These are phyloP conservation scores for Eupsittula cactorum DNA, from an alignment of 2,113 vertebrate genomes.

Conservation along the genomic window DNA sequence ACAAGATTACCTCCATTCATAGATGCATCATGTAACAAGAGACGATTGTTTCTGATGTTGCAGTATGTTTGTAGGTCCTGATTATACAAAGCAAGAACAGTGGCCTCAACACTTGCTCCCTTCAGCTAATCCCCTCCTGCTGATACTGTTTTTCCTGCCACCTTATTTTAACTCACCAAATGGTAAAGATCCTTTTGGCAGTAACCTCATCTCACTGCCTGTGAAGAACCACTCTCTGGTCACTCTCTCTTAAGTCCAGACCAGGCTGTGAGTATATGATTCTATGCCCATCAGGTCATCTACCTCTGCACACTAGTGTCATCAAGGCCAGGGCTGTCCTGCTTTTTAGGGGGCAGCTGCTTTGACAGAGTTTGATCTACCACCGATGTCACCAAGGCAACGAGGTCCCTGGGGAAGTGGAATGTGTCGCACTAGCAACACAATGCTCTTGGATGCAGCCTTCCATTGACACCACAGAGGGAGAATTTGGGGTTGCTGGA, in stretches of 20 bases:
- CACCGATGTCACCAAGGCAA: conserved; percentile 46
- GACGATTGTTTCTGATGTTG: not conserved
- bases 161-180: not conserved
- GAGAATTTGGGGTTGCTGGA: not conserved
- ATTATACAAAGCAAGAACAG: not conserved
- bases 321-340: not conserved
- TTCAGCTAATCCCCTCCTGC: not conserved
- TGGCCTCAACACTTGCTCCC: not conserved
- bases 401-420: not conserved
- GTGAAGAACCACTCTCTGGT: rapidly evolving
- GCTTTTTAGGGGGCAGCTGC: not conserved
- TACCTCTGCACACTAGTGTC: rapidly evolving
- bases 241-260: not conserved
- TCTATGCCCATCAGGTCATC: rapidly evolving
- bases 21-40: rapidly evolving
- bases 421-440: conserved; percentile 41
- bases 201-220: not conserved
- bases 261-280: not conserved
- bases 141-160: not conserved
- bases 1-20: not conserved
- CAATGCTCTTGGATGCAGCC: conserved; percentile 1
- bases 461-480: not conserved
- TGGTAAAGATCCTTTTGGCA: not conserved
- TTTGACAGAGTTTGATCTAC: not conserved
- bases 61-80: not conserved